A percentile compares a stretch with the other conserved stretches of the same genome.
phyloP scores from a whole-genome alignment of 2,797 vertebrate genomes.

The Danio jaintianensis region DNA sequence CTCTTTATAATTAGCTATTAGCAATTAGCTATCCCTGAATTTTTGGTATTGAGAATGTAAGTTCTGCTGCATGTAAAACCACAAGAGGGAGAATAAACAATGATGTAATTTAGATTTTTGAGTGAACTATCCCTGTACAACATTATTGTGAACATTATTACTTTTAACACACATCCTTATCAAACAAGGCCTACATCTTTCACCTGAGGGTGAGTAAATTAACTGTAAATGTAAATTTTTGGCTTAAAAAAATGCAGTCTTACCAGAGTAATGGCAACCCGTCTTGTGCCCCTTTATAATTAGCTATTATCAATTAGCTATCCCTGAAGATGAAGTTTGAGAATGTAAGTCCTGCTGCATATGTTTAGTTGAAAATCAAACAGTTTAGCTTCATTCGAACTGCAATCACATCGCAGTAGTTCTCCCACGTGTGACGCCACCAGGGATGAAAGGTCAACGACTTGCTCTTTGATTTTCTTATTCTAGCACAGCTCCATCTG shows the following conservation, averaged over 20 bases:
- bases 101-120: too few relatives aligned
- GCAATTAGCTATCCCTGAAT: too few relatives aligned
- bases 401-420: not conserved
- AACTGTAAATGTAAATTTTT: too few relatives aligned
- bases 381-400: not conserved
- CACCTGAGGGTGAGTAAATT: too few relatives aligned
- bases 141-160: too few relatives aligned
- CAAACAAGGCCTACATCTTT: too few relatives aligned
- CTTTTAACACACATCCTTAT: too few relatives aligned
- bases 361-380: conserved; percentile 2
- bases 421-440: conserved; percentile 10
- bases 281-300: not conserved
- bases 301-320: not conserved
- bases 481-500: conserved; percentile 2
- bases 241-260: not conserved
- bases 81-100: too few relatives aligned
- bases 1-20: too few relatives aligned
- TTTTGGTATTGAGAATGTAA: too few relatives aligned
- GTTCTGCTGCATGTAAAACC: too few relatives aligned
- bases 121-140: too few relatives aligned
- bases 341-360: not conserved
- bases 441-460: conserved; percentile 31
- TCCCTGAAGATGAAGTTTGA: not conserved
- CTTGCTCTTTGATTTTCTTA: conserved; percentile 15
- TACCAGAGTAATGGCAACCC: not conserved